phyloP scores from a whole-genome alignment of 2,113 vertebrate species.

The Anoura caudifer region DNA sequence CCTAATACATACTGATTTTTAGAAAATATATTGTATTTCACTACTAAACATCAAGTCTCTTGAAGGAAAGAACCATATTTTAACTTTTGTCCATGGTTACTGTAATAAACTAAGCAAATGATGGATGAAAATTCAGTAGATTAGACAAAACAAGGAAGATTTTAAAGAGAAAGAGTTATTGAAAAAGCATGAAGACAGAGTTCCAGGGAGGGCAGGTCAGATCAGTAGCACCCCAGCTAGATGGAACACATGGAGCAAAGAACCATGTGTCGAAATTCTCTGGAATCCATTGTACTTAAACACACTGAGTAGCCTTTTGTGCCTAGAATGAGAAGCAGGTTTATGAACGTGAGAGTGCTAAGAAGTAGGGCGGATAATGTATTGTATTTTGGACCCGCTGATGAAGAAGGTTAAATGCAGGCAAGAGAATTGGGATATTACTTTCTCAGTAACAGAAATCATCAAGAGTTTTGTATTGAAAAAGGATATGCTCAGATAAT shows the following conservation, averaged over 20 bases:
- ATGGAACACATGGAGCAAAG: background rate
- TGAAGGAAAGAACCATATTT: background rate
- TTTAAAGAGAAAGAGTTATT: background rate
- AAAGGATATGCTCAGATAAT: background rate
- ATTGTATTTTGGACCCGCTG: background rate
- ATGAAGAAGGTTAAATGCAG: background rate
- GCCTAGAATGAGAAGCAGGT: background rate
- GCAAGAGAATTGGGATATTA: background rate
- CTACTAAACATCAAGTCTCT: background rate
- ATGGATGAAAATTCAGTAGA: background rate
- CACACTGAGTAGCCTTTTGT: background rate
- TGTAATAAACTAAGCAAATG: background rate
- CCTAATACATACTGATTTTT: background rate
- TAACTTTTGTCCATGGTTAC: background rate
- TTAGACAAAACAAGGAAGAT: background rate
- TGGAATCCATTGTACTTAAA: background rate
- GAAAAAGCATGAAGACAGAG: background rate
- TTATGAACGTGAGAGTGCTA: background rate
- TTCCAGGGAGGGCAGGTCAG: background rate
- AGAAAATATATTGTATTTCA: background rate
- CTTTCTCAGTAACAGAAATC: background rate
- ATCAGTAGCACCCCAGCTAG: fast-evolving
- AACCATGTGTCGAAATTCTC: too few species aligned
- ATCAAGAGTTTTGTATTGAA: background rate
- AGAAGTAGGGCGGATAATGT: background rate